Conservation (phyloP, 2,888 invertebrate species). For the Scrobipalpa atriplicella region DNA sequence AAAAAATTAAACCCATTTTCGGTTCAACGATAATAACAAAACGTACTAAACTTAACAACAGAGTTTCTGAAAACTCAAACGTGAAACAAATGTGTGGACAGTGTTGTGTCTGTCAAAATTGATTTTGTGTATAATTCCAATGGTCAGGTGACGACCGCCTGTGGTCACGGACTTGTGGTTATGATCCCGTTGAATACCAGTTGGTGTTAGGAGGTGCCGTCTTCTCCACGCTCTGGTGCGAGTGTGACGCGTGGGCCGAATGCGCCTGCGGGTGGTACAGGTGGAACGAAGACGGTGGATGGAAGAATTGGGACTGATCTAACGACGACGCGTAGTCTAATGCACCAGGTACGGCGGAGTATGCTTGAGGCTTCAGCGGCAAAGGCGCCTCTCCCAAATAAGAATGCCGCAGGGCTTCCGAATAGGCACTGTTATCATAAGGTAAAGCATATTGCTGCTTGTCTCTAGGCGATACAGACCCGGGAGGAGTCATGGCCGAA, state of each 20-base stretch:
- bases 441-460: conserved; percentile 85
- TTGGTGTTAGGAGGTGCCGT: conserved; percentile 87
- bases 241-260: conserved; percentile 68
- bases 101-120: conserved; percentile 40
- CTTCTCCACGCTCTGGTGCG: conserved; percentile 80
- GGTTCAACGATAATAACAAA: conserved; percentile 46
- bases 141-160: background rate
- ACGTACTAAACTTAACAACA: conserved; percentile 52
- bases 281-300: conserved; percentile 91
- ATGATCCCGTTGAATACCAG: conserved; percentile 91
- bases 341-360: conserved; percentile 88
- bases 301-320: conserved; percentile 94
- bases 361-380: conserved; percentile 95
- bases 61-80: conserved; percentile 37
- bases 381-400: conserved; percentile 82
- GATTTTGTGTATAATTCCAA: conserved; percentile 30
- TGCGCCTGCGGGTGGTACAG: conserved; percentile 89
- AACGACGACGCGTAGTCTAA: conserved; percentile 86
- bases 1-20: conserved; percentile 40
- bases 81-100: conserved; percentile 35
- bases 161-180: conserved; percentile 67
- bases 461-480: conserved; percentile 97
- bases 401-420: conserved; percentile 83
- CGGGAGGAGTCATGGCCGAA: conserved; percentile 97
- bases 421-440: conserved; percentile 84